Evolutionary conservation across 2,888 invertebrate species (phyloP), one percentile per base, ranked within the genome.

Genomic region (Pherbina coryleti): DNA sequence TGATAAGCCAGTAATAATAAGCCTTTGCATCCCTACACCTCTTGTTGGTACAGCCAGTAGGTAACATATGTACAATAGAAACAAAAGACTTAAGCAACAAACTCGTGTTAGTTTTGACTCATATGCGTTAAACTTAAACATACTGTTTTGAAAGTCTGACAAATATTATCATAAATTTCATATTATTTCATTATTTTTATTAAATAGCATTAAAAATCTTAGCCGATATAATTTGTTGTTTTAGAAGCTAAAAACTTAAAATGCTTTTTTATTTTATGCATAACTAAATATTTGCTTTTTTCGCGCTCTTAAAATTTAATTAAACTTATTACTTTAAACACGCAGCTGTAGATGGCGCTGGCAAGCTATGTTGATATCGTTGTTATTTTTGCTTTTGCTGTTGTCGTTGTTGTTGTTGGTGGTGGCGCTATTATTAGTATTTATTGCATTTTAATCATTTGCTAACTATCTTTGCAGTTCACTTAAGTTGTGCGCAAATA

Each of bases 391-490:
- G 49, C 25, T 49, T 49, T 0, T 25, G 67, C 5, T 37, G 49
- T 44, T 25, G 69, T 25, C 25, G 53, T 51, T 70, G 17, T 9
- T n/a, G 53, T 7, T 28, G 31, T 2, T 71, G 53, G 34, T 71
- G 37, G 57, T 72, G 73, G 72, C 72, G 72, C 72, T 51, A 60
- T 74, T 74, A 74, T 74, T 74, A 74, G 51, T 28, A 49, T 74
- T 74, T 74, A 74, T 74, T 74, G 73, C 62, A 62, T 62, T 74
- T 74, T 74, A 74, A 74, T 74, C 62, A 44, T 22, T 62, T 22
- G 73, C 62, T 62, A 60, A 72, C 57, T 44, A 72, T 72, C 72
- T 34, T 14, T 44, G 19, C 62, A 31, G 9, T 2, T 17, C 11
- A 25, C 28, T 74, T 60, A 73, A 74, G 64, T 49, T 74, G 62